Conservation (phyloP, 2,888 invertebrate genomes). For the Mesoligia furuncula region DNA sequence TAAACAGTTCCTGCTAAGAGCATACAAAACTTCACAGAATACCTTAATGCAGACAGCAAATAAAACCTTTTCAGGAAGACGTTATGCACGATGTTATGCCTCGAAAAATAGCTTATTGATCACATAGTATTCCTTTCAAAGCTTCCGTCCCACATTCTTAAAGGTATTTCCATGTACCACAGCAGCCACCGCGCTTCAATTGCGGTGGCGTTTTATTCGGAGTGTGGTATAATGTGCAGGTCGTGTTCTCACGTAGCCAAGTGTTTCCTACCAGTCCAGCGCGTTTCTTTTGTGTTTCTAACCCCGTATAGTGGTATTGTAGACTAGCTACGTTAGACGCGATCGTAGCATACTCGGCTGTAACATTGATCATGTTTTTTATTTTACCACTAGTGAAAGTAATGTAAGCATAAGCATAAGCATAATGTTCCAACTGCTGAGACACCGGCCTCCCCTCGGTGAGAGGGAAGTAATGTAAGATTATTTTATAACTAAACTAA, state of each 20-base stretch:
- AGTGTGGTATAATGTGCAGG: constrained; percentile 53
- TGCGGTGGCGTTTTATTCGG: constrained; percentile 46
- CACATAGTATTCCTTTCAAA: constrained; percentile 39
- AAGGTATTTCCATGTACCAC: constrained; percentile 58
- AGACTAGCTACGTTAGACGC: background rate
- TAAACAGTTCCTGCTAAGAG: background rate
- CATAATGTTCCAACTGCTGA: too few species aligned
- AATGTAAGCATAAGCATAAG: too few species aligned
- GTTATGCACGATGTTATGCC: constrained; percentile 5
- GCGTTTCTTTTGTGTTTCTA: constrained; percentile 58
- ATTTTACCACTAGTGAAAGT: background rate
- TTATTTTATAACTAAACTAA: background rate
- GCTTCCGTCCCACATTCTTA: constrained; percentile 54
- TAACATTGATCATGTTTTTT: background rate
- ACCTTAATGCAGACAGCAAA: background rate
- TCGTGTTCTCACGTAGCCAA: constrained; percentile 63
- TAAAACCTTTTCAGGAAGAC: constrained; percentile 5
- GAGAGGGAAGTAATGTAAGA: background rate
- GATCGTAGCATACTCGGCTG: background rate
- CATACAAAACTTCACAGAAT: background rate
- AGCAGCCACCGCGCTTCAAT: constrained; percentile 47
- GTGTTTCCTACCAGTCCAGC: constrained; percentile 52
- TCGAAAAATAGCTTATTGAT: constrained; percentile 38
- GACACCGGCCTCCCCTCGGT: too few species aligned
- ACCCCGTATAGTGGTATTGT: constrained; percentile 15